A percentile compares a stretch with the other conserved stretches of the same genome.
Conservation (phyloP, 92 coral and sea anemone species). For the Phenganax marumi region DNA sequence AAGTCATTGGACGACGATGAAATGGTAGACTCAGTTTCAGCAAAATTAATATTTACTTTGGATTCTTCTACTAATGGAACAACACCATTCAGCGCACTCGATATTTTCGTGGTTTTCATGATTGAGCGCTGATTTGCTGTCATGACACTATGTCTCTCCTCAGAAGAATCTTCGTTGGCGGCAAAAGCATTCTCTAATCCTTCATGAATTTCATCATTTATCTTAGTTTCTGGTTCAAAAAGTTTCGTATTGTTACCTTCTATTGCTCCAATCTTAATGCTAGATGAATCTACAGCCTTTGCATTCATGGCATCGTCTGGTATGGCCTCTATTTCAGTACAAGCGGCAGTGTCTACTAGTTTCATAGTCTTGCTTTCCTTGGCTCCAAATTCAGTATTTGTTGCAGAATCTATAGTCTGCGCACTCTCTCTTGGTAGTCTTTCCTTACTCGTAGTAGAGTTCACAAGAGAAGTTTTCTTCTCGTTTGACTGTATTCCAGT, state of each 20-base stretch:
- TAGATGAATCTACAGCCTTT: background rate
- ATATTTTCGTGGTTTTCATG: background rate
- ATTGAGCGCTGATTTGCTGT: no score
- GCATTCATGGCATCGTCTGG: background rate
- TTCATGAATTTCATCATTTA: no score
- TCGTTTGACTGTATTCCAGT: no score
- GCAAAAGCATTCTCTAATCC: no score
- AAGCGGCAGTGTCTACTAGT: background rate
- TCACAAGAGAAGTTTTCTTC: no score
- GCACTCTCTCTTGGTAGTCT: no score
- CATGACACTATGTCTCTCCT: background rate
- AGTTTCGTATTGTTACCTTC: background rate
- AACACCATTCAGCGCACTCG: background rate
- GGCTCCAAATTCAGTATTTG: no score
- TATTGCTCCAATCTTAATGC: background rate
- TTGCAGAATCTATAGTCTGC: no score
- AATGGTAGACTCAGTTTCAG: background rate
- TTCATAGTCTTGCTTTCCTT: background rate
- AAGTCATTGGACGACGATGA: conserved; percentile 12
- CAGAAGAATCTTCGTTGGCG: background rate
- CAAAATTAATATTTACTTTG: background rate
- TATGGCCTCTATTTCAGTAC: background rate
- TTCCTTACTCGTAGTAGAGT: no score
- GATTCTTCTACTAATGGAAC: background rate
- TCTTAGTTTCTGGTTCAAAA: no score